Conservation (phyloP, 2,797 vertebrate species). For the Peromyscus eremicus region DNA sequence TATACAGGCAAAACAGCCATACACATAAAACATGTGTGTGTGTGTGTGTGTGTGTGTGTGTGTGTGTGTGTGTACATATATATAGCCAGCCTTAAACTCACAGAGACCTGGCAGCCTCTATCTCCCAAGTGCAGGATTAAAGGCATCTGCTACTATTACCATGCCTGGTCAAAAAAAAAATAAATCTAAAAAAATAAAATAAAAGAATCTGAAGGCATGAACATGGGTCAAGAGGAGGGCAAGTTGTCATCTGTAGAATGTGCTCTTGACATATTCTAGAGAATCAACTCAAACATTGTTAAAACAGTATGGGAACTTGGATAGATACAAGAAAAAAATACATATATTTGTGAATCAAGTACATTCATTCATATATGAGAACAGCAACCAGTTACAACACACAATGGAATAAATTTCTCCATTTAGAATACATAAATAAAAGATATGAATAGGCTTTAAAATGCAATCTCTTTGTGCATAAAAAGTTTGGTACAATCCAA, state of each 20-base stretch:
- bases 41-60: not conserved
- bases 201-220: not conserved
- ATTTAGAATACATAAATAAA: conserved; percentile 11
- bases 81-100: not conserved
- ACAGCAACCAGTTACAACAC: not conserved
- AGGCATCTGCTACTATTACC: not conserved
- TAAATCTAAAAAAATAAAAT: not conserved
- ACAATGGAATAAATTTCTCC: not conserved
- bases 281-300: not conserved
- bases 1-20: not conserved
- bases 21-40: not conserved
- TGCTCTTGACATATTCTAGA: not conserved
- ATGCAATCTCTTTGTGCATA: not conserved
- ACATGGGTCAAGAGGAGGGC: not conserved
- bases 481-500: not conserved
- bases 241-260: not conserved
- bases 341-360: not conserved
- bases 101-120: not conserved
- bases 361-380: not conserved
- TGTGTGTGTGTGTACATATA: not conserved
- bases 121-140: not conserved
- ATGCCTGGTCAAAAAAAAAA: not conserved
- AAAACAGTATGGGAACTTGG: not conserved
- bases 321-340: not conserved
- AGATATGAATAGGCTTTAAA: not conserved